These are phyloP conservation scores for Petrocephalus sullivani DNA, from an alignment of 2,797 vertebrate genomes.

Conservation along the genomic window DNA sequence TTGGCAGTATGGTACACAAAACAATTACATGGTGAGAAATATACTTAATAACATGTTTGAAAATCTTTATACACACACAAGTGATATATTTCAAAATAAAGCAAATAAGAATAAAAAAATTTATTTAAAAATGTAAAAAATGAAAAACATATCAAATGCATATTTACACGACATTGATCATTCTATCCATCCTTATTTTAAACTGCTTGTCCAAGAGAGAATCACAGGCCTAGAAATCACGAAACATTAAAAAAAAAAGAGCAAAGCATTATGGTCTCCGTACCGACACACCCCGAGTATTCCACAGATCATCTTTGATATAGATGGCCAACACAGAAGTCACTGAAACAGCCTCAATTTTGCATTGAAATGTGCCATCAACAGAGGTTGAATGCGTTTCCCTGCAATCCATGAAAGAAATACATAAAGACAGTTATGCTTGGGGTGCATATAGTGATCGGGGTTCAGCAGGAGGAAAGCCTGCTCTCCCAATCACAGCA, in stretches of 20 bases:
- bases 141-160: not conserved
- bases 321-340: not conserved
- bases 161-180: not conserved
- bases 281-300: not conserved
- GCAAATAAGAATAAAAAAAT: not conserved
- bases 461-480: not conserved
- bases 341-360: not conserved
- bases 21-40: not conserved
- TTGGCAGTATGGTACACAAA: not conserved
- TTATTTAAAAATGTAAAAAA: not conserved
- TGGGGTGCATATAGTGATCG: not conserved
- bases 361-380: slow-evolving; percentile 1
- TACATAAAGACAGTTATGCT: not conserved
- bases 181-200: not conserved
- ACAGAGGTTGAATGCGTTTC: not conserved
- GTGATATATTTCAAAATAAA: not conserved
- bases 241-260: slow-evolving; percentile 1
- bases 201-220: not conserved
- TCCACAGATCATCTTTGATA: not conserved
- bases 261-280: slow-evolving; percentile 13
- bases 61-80: not conserved
- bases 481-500: not conserved
- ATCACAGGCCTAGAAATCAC: not conserved
- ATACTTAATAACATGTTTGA: not conserved
- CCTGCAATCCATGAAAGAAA: not conserved